These are phyloP conservation scores for Girardinichthys multiradiatus DNA, from an alignment of 2,113 vertebrate species.

Conservation along the genomic window DNA sequence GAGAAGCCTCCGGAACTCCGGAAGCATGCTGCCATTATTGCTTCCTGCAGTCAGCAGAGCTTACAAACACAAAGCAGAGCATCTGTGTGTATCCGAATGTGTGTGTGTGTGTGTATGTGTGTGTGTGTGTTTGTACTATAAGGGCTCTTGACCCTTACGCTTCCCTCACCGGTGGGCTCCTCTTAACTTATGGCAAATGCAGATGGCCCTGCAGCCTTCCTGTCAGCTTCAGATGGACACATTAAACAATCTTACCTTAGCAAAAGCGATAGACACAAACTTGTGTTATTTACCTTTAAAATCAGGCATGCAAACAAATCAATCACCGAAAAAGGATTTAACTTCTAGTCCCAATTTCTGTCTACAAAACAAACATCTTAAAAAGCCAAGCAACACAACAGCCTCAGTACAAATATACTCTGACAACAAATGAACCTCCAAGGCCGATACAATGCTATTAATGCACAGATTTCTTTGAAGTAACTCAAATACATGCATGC, in stretches of 20 bases:
- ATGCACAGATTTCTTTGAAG: conserved; percentile 38
- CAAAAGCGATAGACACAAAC: not conserved
- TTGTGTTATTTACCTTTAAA: not conserved
- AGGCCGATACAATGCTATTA: conserved; percentile 40
- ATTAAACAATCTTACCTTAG: conserved; percentile 2
- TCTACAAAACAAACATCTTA: conserved; percentile 18
- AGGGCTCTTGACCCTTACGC: conserved; percentile 55
- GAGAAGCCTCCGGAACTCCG: conserved; percentile 66
- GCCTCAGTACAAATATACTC: not conserved
- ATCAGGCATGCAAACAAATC: not conserved
- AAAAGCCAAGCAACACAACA: conserved; percentile 9
- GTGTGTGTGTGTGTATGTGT: conserved; percentile 25
- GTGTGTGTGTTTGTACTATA: conserved; percentile 24
- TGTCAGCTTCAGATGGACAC: conserved; percentile 43
- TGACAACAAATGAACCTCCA: conserved; percentile 29
- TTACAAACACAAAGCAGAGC: conserved; percentile 57
- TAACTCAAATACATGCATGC: not conserved
- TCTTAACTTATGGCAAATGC: conserved; percentile 66
- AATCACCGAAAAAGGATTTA: conserved; percentile 2
- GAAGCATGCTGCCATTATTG: conserved; percentile 73
- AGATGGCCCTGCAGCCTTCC: conserved; percentile 59
- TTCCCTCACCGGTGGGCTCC: conserved; percentile 61
- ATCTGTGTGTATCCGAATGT: conserved; percentile 15
- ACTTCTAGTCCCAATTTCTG: conserved; percentile 3
- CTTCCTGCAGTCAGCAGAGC: conserved; percentile 68